Evolutionary conservation across 2,113 vertebrate genomes (phyloP).

Genomic region (Mustelus asterias): DNA sequence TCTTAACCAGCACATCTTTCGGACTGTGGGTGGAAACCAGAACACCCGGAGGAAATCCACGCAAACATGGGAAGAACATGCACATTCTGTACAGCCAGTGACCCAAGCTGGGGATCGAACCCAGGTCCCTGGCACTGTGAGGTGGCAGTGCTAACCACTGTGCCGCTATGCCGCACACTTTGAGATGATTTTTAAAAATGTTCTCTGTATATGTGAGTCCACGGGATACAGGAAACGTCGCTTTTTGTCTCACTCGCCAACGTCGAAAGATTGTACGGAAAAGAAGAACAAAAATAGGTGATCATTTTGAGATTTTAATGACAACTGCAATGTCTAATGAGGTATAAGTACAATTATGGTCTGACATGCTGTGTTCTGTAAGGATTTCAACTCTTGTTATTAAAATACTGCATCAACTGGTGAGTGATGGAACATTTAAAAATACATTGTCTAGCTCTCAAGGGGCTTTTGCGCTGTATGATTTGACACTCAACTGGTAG

Average conservation of each 20-base stretch:
- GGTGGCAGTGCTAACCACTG: no score
- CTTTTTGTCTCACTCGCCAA: neutral
- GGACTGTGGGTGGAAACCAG: no score
- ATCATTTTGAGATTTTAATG: slow-evolving; percentile 47
- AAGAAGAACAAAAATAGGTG: slow-evolving; percentile 46
- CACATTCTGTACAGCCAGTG: no score
- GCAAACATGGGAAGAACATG: no score
- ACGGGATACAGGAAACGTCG: neutral
- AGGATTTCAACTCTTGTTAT: slow-evolving; percentile 45
- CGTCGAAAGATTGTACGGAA: neutral
- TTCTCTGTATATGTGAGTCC: neutral
- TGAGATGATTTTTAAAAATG: neutral
- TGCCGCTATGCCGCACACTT: no score
- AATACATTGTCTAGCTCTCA: neutral
- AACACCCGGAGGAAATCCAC: no score
- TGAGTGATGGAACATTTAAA: slow-evolving; percentile 33
- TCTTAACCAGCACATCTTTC: no score
- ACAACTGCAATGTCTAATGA: slow-evolving; percentile 48
- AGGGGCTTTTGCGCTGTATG: neutral
- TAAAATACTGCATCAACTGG: slow-evolving; percentile 33
- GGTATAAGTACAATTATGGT: slow-evolving; percentile 50
- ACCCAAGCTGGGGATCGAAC: no score
- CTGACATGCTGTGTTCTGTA: slow-evolving; percentile 47
- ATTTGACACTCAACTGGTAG: neutral
- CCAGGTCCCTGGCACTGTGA: no score